Base-by-base conservation (phyloP, 2,888 invertebrate genomes). In the Spilosoma lubricipeda region DNA sequence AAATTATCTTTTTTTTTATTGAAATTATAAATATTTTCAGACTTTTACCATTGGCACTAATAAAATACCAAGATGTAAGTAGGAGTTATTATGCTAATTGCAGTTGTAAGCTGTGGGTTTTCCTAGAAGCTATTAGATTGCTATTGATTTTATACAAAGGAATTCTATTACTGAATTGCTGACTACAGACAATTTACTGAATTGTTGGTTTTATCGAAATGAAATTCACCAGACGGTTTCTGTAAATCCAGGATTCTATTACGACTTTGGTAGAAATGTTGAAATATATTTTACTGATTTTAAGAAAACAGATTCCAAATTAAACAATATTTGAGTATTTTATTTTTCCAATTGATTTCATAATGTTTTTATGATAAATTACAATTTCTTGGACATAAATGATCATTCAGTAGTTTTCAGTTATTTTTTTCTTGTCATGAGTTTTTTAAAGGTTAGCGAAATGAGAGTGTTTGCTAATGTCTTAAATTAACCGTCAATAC, bases 121-220 rank as follows among this genome's bases (percentile, higher is more conserved):
- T 79, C 73, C 45, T 36, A 63, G 70, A 77, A 80, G 73, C 73
- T 76, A 79, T 80, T 77, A 75, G 70, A 67, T 65, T 71, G 63
- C 33, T 71, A 83, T 83, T 76, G 78, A 78, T 79, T 83, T 82
- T 59, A 75, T 75, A 75, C 63, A 63, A 39, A 56, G 71, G 45
- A 70, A 79, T 83, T 77, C 72, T 80, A 83, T 72, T 74, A 45
- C 39, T 74, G 65, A 79, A 80, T 70, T 76, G 75, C 45, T 69
- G 74, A 77, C 71, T 75, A 74, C 73, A 68, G n/a, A 13, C 36
- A 70, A 70, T 75, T 75, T 67, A 75, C 13, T 66, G 39, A 67
- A 27, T 59, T 71, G 75, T 77, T 74, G 42, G 33, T 65, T 52
- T 67, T 20, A 74, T 64, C 42, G 30, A 11, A 59, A 56, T 64